These are phyloP conservation scores for Trematomus loennbergii DNA, from an alignment of 2,113 vertebrate genomes.

Conservation along the genomic window DNA sequence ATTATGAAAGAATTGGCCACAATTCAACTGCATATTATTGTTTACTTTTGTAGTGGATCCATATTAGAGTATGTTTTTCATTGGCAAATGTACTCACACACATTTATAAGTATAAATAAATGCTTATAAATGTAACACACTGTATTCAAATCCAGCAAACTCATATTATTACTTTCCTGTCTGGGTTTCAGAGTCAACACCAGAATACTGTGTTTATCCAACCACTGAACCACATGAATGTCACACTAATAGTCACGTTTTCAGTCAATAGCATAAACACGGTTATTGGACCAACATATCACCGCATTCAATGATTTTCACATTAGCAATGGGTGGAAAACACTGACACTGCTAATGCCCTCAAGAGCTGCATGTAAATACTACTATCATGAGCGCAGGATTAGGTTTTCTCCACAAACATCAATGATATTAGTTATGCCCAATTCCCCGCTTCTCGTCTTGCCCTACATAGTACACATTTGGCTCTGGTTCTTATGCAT, in stretches of 20 bases:
- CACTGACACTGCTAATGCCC: conserved; percentile 34
- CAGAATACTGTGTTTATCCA: no score
- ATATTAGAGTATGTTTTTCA: no score
- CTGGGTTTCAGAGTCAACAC: no score
- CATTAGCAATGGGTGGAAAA: conserved; percentile 27
- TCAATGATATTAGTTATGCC: conserved; percentile 62
- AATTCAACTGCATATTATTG: no score
- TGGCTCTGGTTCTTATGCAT: conserved; percentile 41
- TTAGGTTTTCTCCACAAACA: conserved; percentile 60
- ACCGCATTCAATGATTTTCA: conserved; percentile 12
- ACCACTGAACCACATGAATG: neutral
- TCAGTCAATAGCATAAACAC: neutral
- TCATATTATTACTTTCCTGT: no score
- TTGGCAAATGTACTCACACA: neutral
- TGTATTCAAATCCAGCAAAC: no score
- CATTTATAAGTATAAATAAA: neutral
- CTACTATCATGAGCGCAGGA: conserved; percentile 27
- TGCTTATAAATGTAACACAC: no score
- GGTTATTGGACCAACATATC: neutral
- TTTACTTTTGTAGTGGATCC: no score
- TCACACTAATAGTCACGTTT: neutral
- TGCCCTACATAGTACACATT: conserved; percentile 57
- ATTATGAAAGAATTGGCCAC: no score
- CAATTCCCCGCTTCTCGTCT: conserved; percentile 41
- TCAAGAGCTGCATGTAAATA: conserved; percentile 28